Base-by-base conservation (phyloP, 2,113 vertebrate species). In the Nothobranchius kuhntae region DNA sequence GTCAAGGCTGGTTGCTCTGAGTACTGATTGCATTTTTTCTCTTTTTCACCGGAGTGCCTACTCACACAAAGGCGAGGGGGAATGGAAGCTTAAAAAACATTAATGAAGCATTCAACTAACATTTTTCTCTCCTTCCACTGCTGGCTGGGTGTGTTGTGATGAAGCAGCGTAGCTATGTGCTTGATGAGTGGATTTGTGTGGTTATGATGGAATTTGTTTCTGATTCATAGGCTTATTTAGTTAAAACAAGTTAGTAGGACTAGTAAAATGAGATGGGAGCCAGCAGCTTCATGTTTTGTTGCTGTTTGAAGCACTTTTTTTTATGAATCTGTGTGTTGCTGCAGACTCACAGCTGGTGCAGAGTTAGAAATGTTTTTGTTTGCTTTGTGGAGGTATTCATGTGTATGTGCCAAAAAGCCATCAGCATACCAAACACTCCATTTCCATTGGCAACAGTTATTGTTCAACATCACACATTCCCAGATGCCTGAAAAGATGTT, bases 91-190 rank as follows among this genome's bases (percentile, higher is more conserved):
- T 88, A 78, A 70, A 78, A 79, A 77, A 75, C 84, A 85, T 87
- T 87, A 89, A 87, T 87, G 79, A 90, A 87, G 77, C 68, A 71
- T 81, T 85, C 78, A 77, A 54, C 79, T 67, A 79, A 77, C 83
- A 70, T 65, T 76, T 80, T 76, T 71, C 42, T 83, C 71, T 78
- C 77, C 71, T 60, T 81, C 0, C 47, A 70, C 0, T 52, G 71
- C 64, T 65, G 56, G 86, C 40, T 86, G 61, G 94, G 94, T 85
- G 95, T 95, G 89, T 91, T 95, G 48, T 91, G 82, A 96, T 56
- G 93, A 88, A 57, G 94, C 94, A 95, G 64, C 60, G 30, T 30
- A 40, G 57, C 66, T 59, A 57, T 76, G 47, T 9, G 24, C 73
- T 68, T 78, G 79, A 88, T 84, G 83, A 81, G 86, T 81, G 86